Base-by-base conservation (phyloP, 1,140 invertebrate species). In the Drosophila subpulchrella region DNA sequence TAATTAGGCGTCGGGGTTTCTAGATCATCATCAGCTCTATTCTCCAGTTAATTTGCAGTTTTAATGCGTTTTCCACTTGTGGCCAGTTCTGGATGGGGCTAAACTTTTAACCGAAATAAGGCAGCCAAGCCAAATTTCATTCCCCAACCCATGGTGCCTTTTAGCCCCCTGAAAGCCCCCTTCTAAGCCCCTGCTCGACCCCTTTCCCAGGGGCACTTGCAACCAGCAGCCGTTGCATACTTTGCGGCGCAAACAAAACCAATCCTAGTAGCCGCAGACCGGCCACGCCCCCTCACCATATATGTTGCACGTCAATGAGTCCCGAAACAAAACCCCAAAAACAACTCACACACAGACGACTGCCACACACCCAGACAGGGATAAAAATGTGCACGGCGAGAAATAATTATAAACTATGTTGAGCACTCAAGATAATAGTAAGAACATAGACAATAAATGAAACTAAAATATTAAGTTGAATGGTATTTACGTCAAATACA, bases 41-140 rank as follows among this genome's bases (percentile, higher is more conserved):
- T 77, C 81, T 78, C 80, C 57, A 88, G 84, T 89, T 88, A 89
- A 88, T 88, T 88, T 89, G 70, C 80, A 89, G 67, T 89, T 88
- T 88, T 83, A 88, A 88, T 89, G 76, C 79, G 68, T 89, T 89
- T 80, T 77, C 75, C 79, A 83, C 83, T 83, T 85, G 73, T 70
- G 79, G 74, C 68, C 62, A 78, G 73, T 65, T 6, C 7, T 20
- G 41, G 47, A 8, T 34, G 42, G 44, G 44, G 8, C 63, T 51
- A 68, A 66, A 68, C 61, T 66, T 68, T 68, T 66, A 71, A 61
- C 68, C 68, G 53, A 72, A 71, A 66, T 68, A 72, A 72, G 66
- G 41, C 67, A 48, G 51, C 72, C 20, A 62, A 71, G 44, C 60
- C 61, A 67, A 67, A 76, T 66, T 75, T 66, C 73, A 57, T 66